phyloP scores from a whole-genome alignment of 2,113 vertebrate genomes.

The Bufo bufo region DNA sequence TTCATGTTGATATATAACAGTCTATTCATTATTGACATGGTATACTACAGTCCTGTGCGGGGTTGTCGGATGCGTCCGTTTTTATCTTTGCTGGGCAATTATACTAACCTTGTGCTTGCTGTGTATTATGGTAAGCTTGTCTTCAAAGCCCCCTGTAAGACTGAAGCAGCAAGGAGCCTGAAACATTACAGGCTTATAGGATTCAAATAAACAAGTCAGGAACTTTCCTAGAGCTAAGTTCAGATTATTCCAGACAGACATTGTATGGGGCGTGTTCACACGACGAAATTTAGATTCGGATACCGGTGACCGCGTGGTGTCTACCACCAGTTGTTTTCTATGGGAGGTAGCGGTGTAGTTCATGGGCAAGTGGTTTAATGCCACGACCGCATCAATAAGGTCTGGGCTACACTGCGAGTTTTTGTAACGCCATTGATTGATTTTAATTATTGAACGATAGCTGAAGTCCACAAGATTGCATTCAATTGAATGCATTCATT shows the following conservation, averaged over 20 bases:
- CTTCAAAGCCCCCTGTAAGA: neutral
- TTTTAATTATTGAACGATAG: too few species aligned
- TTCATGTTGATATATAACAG: constrained; percentile 18
- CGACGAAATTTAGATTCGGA: too few species aligned
- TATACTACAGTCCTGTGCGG: neutral
- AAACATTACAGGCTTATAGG: neutral
- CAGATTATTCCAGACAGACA: neutral
- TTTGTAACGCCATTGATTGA: too few species aligned
- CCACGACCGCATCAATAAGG: too few species aligned
- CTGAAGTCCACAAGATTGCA: too few species aligned
- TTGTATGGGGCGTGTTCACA: too few species aligned
- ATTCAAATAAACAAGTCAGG: neutral
- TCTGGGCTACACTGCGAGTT: too few species aligned
- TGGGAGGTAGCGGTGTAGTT: too few species aligned
- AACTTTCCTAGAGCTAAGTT: neutral
- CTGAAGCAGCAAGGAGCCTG: neutral
- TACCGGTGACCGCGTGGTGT: too few species aligned
- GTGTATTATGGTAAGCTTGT: neutral
- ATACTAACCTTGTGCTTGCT: constrained; percentile 1
- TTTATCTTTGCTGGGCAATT: constrained; percentile 18
- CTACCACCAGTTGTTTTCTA: too few species aligned
- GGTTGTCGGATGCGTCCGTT: neutral
- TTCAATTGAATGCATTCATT: too few species aligned
- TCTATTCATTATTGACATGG: neutral
- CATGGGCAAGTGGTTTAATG: too few species aligned